Evolutionary conservation across 2,797 vertebrate genomes (phyloP).

Genomic region (Macrochelys suwanniensis): DNA sequence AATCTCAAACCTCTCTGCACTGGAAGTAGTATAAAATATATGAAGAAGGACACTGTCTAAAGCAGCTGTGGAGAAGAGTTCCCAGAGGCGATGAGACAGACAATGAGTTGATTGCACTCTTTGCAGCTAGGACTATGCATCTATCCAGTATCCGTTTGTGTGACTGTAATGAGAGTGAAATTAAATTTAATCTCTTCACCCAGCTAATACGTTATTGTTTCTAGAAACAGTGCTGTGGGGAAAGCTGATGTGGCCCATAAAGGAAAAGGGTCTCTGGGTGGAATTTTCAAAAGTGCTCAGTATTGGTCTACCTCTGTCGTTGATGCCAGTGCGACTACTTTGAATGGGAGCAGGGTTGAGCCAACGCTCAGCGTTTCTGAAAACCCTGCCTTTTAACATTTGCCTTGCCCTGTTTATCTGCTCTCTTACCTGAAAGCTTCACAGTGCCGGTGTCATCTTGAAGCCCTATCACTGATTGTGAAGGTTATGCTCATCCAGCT

Average conservation of each 20-base stretch:
- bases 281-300: background rate
- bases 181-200: background rate
- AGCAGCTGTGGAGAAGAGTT: background rate
- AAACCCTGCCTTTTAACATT: background rate
- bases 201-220: background rate
- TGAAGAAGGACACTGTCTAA: background rate
- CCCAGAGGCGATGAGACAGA: background rate
- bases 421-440: background rate
- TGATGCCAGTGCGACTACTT: background rate
- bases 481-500: background rate
- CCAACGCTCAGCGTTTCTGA: background rate
- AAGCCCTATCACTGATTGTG: background rate
- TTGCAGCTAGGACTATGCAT: fast-evolving
- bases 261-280: background rate
- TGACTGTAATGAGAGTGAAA: background rate
- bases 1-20: background rate
- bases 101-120: background rate
- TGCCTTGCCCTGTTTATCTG: background rate
- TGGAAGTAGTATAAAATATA: background rate
- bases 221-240: background rate
- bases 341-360: background rate
- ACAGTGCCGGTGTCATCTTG: fast-evolving
- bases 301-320: background rate
- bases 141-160: background rate
- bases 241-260: background rate